These are phyloP conservation scores for Gorsachius magnificus DNA, from an alignment of 2,797 vertebrate genomes.

Conservation along the genomic window DNA sequence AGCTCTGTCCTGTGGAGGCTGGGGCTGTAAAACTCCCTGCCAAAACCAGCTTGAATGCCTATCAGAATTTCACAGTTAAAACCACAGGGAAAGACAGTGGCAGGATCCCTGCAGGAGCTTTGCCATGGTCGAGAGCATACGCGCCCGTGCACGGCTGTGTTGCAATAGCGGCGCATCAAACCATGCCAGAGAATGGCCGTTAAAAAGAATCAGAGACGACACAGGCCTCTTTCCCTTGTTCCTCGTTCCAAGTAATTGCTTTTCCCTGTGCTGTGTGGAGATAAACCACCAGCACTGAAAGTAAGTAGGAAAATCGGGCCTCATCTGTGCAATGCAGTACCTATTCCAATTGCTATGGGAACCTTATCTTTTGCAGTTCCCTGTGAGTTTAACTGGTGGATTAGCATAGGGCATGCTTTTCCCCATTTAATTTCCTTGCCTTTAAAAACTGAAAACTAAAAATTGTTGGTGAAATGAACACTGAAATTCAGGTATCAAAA, in stretches of 20 bases:
- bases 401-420: conserved; percentile 28
- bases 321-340: not conserved
- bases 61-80: not conserved
- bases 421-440: conserved; percentile 15
- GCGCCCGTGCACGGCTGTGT: rapidly evolving
- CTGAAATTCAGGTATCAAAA: conserved; percentile 3
- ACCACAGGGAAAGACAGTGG: not conserved
- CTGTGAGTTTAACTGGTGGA: conserved; percentile 9
- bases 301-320: not conserved
- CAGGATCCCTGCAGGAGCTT: not conserved
- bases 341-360: conserved; percentile 59
- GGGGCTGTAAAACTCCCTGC: not conserved
- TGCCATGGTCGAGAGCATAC: rapidly evolving
- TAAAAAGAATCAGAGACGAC: conserved; percentile 7
- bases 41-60: not conserved
- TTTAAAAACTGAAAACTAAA: not conserved
- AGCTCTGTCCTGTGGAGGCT: not conserved
- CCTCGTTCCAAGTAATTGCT: conserved; percentile 47
- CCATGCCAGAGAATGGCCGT: not conserved
- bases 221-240: conserved; percentile 10
- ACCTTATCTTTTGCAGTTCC: conserved; percentile 53
- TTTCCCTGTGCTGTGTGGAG: conserved; percentile 24
- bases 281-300: conserved; percentile 9
- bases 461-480: not conserved
- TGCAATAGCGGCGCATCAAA: not conserved